These are phyloP conservation scores for Ceratina calcarata DNA, from an alignment of 1,140 invertebrate species.

Conservation along the genomic window DNA sequence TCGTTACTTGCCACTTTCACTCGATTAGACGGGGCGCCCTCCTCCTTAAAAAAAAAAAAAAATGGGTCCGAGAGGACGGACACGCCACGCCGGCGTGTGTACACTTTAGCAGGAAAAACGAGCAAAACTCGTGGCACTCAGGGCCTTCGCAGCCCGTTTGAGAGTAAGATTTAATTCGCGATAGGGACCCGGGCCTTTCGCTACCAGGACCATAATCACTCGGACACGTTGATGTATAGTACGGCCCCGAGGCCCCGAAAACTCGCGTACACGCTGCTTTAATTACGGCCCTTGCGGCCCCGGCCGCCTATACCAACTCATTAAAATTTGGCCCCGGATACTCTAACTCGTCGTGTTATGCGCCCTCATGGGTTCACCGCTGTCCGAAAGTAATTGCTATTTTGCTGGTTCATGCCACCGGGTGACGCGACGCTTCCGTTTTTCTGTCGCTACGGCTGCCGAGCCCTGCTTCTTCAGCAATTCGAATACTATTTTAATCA, in stretches of 20 bases:
- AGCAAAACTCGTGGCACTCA: constrained; percentile 9
- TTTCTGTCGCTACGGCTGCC: not conserved
- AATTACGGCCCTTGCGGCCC: constrained; percentile 59
- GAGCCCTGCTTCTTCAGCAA: not conserved
- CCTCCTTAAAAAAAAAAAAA: constrained; percentile 3
- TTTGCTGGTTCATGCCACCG: not conserved
- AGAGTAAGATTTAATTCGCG: constrained; percentile 70
- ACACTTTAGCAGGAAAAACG: constrained; percentile 39
- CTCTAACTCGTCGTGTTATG: not conserved
- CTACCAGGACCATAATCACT: constrained; percentile 67
- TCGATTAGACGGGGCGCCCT: constrained; percentile 52
- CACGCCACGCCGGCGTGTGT: not conserved
- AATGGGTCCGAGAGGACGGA: not conserved
- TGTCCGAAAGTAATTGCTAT: constrained; percentile 26
- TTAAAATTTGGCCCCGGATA: constrained; percentile 58
- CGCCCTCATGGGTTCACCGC: not conserved
- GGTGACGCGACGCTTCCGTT: constrained; percentile 1
- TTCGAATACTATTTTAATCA: too few relatives aligned
- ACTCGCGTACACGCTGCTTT: constrained; percentile 49
- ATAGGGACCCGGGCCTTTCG: constrained; percentile 60
- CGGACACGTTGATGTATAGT: constrained; percentile 65
- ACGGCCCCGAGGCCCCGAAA: constrained; percentile 17
- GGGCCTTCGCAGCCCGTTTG: constrained; percentile 15
- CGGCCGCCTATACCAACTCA: constrained; percentile 47
- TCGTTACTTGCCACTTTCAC: constrained; percentile 57